Percentiles rank a stretch among this genome's conserved stretches.
Conservation (phyloP, 2,797 vertebrate genomes). For the Xyrichtys novacula region DNA sequence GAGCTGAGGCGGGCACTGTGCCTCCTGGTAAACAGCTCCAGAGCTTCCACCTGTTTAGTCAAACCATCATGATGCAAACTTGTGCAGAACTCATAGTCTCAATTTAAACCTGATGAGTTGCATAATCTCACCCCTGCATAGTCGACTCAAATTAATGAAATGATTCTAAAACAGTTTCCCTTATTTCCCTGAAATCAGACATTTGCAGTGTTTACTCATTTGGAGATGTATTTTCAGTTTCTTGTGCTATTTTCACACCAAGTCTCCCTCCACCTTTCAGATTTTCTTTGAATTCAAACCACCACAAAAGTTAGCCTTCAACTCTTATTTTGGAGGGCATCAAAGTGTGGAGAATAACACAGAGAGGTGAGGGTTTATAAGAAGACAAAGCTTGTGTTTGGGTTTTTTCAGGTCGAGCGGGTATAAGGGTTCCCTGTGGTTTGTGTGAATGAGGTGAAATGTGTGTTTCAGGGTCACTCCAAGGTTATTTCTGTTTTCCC, state of each 20-base stretch:
- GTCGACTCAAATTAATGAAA: too few relatives aligned
- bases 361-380: not conserved
- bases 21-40: too few relatives aligned
- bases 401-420: slow-evolving; percentile 1
- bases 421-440: slow-evolving; percentile 32
- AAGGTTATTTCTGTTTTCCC: slow-evolving; percentile 72
- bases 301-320: slow-evolving; percentile 10
- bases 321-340: not conserved
- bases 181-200: too few relatives aligned
- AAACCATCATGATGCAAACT: too few relatives aligned
- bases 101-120: too few relatives aligned
- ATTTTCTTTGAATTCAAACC: not conserved
- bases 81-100: too few relatives aligned
- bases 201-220: too few relatives aligned
- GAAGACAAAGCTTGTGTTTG: slow-evolving; percentile 6
- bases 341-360: not conserved
- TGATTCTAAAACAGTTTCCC: too few relatives aligned
- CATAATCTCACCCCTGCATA: too few relatives aligned
- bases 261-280: not conserved
- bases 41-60: too few relatives aligned
- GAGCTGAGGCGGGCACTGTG: too few relatives aligned
- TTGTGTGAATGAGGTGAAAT: slow-evolving; percentile 55
- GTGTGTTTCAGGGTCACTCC: slow-evolving; percentile 64
- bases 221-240: too few relatives aligned
- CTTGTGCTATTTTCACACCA: not conserved